Base-by-base conservation (phyloP, 2,113 vertebrate genomes). In the Gymnorhina tibicen region DNA sequence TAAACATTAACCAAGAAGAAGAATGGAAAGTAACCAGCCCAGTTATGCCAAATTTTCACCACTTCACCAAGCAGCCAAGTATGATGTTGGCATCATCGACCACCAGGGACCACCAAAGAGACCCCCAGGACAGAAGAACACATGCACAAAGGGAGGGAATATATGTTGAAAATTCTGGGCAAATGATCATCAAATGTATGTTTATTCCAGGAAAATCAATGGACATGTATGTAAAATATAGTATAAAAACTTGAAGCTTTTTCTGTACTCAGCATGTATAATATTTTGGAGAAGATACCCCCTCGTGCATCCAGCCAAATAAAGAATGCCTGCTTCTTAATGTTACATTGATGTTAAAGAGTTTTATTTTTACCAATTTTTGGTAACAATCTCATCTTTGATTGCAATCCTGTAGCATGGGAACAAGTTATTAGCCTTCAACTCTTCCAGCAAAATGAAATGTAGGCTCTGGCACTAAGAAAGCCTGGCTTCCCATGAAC, bases 1-100 rank as follows among this genome's bases (percentile, higher is more conserved):
- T 44, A 68, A 77, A 32, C 22, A 60, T 77, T 60, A 77, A 77
- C 22, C 18, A 60, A 59, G 26, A 59, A 67, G 44, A 59, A 59
- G 37, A 77, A 86, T 27, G 9, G 53, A 77, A 68, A 68, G 6
- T 6, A 59, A 76, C 26, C 26, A 32, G 11, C 14, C 32, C 33
- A 27, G 7, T 60, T 27, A 24, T 10, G 44, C 53, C 53, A 44
- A 60, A 50, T 77, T 68, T 68, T 77, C 33, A 68, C 32, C 44
- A 37, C 32, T 23, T 44, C 37, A 44, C 22, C 27, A 52, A 68
- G 33, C 11, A 60, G 46, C 33, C 33, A 77, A 52, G 37, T 37
- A 52, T 6, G 2, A 37, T 8, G 44, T 33, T 37, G 53, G 46
- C 27, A 33, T 44, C 44, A 59, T 11, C 0, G 0, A 19, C 33